Percentiles rank a stretch among this genome's conserved stretches.
phyloP scores from a whole-genome alignment of 2,888 invertebrate genomes.

The Silvanus unidentatus region DNA sequence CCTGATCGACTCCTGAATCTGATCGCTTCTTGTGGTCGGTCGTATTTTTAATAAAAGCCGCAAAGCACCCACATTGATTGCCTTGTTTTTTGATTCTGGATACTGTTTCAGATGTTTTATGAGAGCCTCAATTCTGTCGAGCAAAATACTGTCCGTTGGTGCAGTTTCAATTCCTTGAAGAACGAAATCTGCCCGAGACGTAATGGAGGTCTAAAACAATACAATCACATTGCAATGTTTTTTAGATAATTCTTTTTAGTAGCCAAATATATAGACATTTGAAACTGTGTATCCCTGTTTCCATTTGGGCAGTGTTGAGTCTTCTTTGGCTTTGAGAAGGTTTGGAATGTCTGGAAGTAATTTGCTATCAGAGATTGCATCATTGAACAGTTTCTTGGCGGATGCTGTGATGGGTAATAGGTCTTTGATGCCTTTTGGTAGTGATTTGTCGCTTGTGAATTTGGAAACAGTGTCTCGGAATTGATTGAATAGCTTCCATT shows the following conservation, averaged over 20 bases:
- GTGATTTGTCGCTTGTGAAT: conserved; percentile 44
- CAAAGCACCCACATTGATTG: conserved; percentile 69
- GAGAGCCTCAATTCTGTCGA: conserved; percentile 62
- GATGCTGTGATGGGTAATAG: conserved; percentile 35
- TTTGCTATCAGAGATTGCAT: no score
- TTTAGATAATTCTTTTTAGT: conserved; percentile 37
- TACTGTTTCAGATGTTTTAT: conserved; percentile 66
- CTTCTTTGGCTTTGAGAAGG: no score
- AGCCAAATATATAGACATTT: conserved; percentile 32
- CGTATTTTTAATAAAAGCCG: conserved; percentile 57
- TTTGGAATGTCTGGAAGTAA: no score
- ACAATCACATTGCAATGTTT: conserved; percentile 8
- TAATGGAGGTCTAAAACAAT: conserved; percentile 52
- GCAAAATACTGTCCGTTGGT: conserved; percentile 52
- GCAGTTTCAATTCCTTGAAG: conserved; percentile 58
- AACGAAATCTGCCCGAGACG: conserved; percentile 61
- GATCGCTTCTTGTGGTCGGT: conserved; percentile 40
- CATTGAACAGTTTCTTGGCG: no score
- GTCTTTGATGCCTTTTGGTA: conserved; percentile 48
- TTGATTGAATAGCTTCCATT: conserved; percentile 48
- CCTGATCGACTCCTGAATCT: conserved; percentile 37
- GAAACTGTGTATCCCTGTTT: not conserved
- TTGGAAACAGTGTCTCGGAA: conserved; percentile 48
- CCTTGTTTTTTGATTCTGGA: conserved; percentile 66
- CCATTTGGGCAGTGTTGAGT: not conserved